phyloP scores from a whole-genome alignment of 2,797 vertebrate genomes.

The Nothura maculosa region DNA sequence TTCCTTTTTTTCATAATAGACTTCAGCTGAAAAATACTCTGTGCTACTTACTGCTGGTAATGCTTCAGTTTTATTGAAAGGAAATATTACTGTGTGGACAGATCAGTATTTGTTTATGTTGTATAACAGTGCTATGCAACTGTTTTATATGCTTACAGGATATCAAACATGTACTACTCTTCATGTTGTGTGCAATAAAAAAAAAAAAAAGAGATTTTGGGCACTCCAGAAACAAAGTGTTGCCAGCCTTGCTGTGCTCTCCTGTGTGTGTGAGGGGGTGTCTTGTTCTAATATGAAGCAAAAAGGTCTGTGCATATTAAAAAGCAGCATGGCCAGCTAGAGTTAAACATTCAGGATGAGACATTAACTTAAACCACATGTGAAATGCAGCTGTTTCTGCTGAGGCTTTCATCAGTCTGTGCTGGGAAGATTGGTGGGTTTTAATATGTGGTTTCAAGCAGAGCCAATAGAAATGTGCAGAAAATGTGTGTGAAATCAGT shows the following conservation, averaged over 20 bases:
- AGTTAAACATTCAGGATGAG: slow-evolving; percentile 80
- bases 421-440: slow-evolving; percentile 86
- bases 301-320: slow-evolving; percentile 75
- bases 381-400: slow-evolving; percentile 84
- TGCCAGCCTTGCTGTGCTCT: slow-evolving; percentile 72
- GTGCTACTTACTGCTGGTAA: not conserved
- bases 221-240: slow-evolving; percentile 77
- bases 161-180: slow-evolving; percentile 20
- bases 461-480: slow-evolving; percentile 81
- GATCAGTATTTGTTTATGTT: not conserved
- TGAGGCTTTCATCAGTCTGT: slow-evolving; percentile 84
- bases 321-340: slow-evolving; percentile 75
- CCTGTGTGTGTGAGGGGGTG: slow-evolving; percentile 52
- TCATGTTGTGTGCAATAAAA: slow-evolving; percentile 58
- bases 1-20: not conserved
- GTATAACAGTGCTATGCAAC: slow-evolving; percentile 26
- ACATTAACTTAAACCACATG: slow-evolving; percentile 85
- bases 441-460: slow-evolving; percentile 86
- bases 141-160: slow-evolving; percentile 60
- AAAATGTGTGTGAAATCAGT: slow-evolving; percentile 83
- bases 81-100: not conserved
- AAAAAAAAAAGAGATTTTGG: slow-evolving; percentile 62
- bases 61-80: not conserved
- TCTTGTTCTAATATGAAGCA: slow-evolving; percentile 73
- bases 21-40: not conserved